Evolutionary conservation across 2,113 vertebrate species (phyloP).

Genomic region (Centrocercus urophasianus): DNA sequence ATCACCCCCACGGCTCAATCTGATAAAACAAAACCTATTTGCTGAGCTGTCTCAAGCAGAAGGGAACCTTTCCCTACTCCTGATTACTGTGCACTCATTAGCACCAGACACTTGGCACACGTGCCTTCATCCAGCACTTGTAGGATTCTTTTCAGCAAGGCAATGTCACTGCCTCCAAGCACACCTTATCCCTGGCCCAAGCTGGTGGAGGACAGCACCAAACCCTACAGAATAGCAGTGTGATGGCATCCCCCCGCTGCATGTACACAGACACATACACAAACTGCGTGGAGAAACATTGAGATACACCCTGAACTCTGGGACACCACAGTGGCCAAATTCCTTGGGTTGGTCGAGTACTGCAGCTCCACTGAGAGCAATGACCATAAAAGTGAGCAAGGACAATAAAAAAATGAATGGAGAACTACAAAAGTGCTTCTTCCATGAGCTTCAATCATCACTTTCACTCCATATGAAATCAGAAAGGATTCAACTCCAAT

Average conservation of each 20-base stretch:
- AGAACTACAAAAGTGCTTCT: neutral
- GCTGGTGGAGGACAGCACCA: neutral
- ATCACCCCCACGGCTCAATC: neutral
- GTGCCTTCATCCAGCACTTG: neutral
- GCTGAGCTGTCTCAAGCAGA: neutral
- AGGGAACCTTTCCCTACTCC: neutral
- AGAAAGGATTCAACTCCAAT: neutral
- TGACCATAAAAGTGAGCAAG: neutral
- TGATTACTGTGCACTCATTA: neutral
- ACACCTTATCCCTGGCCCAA: neutral
- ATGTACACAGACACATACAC: accelerated
- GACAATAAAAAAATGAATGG: neutral
- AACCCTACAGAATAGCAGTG: neutral
- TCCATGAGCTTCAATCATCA: neutral
- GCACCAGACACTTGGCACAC: neutral
- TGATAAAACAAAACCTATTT: conserved; percentile 10
- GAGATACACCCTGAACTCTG: neutral
- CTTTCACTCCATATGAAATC: conserved; percentile 27
- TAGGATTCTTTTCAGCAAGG: neutral
- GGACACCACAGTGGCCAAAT: neutral
- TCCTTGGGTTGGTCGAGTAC: neutral
- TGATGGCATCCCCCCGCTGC: accelerated
- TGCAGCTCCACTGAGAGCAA: neutral
- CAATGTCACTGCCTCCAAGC: neutral
- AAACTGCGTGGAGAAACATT: accelerated